A percentile compares a stretch with the other conserved stretches of the same genome.
Evolutionary conservation across 1,140 invertebrate species (phyloP).

Genomic region (Bombus picipes): DNA sequence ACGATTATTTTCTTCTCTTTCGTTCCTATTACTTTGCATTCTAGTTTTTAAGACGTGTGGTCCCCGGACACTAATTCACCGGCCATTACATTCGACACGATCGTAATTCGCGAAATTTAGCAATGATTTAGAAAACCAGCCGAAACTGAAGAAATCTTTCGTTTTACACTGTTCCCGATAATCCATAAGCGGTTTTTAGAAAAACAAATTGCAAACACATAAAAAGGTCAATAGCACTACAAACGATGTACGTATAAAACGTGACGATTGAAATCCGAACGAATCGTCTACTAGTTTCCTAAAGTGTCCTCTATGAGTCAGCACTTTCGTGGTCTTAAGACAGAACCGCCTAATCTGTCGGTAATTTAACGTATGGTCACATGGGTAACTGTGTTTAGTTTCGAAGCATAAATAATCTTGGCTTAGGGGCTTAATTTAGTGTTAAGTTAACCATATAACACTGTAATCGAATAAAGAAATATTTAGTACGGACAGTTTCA

Average conservation of each 20-base stretch:
- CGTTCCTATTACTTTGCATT: too few species aligned
- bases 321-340: neutral
- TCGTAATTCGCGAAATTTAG: neutral
- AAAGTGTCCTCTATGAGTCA: too few species aligned
- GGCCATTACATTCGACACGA: neutral
- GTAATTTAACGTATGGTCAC: neutral
- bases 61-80: neutral
- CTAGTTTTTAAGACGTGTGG: neutral
- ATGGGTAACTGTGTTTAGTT: too few species aligned
- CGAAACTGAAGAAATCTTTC: neutral
- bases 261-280: neutral
- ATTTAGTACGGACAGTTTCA: too few species aligned
- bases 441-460: neutral
- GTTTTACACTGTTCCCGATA: neutral
- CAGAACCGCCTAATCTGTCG: neutral
- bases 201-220: neutral
- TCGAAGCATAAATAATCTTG: too few species aligned
- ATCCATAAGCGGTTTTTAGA: neutral
- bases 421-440: neutral
- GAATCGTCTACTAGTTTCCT: neutral
- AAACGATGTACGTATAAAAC: neutral
- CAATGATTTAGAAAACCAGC: neutral
- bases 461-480: neutral
- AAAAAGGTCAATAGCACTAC: neutral
- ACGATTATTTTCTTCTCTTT: neutral